These are phyloP conservation scores for Botrylloides violaceus DNA, from an alignment of 23 tunicate genomes.

Conservation along the genomic window DNA sequence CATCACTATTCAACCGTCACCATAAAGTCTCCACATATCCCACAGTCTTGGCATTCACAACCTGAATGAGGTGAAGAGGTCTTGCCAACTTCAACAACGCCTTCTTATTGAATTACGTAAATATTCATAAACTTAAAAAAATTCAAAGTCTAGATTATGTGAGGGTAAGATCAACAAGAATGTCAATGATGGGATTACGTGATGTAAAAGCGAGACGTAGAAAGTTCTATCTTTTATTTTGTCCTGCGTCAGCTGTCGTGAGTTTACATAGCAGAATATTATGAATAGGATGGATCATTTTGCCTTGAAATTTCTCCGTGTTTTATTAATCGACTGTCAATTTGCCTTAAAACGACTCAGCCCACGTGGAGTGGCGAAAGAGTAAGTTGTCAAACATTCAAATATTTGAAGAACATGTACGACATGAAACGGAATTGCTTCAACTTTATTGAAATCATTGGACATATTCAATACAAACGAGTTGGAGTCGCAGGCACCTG, in stretches of 20 bases:
- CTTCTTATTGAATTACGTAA: too few relatives aligned
- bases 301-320: background rate
- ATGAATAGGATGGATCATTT: background rate
- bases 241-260: background rate
- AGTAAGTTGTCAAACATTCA: background rate
- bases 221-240: background rate
- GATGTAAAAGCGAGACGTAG: background rate
- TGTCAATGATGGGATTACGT: background rate
- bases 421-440: slow-evolving; percentile 1
- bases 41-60: too few relatives aligned
- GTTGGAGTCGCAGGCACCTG: too few relatives aligned
- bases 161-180: background rate
- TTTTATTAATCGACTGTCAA: background rate
- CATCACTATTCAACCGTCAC: too few relatives aligned
- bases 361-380: background rate
- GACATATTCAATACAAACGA: too few relatives aligned
- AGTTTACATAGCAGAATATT: background rate
- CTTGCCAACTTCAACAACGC: too few relatives aligned
- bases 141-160: too few relatives aligned
- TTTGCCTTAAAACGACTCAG: background rate
- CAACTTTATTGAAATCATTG: background rate
- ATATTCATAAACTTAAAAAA: too few relatives aligned
- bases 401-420: background rate
- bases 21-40: too few relatives aligned
- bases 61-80: too few relatives aligned